Conservation (phyloP, 2,888 invertebrate genomes). For the Ornithoptera alexandrae region DNA sequence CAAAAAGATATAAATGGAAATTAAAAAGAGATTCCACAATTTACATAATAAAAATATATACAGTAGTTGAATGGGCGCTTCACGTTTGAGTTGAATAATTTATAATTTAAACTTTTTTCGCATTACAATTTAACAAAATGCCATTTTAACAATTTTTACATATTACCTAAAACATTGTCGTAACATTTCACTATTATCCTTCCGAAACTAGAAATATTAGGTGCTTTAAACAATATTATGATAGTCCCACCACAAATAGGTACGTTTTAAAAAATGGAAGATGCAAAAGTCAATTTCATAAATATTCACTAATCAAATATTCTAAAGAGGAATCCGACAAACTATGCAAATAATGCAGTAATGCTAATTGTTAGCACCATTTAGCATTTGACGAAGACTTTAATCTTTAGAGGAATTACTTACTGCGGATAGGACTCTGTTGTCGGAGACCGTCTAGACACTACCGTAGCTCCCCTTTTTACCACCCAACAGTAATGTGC, state of each 20-base stretch:
- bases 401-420: slow-evolving; percentile 34
- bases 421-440: no score
- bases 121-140: slow-evolving; percentile 22
- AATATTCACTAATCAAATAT: slow-evolving; percentile 21
- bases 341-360: slow-evolving; percentile 18
- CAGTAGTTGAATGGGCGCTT: slow-evolving; percentile 65
- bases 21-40: slow-evolving; percentile 74
- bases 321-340: slow-evolving; percentile 16
- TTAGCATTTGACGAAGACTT: slow-evolving; percentile 41
- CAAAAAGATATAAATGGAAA: slow-evolving; percentile 70
- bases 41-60: slow-evolving; percentile 70
- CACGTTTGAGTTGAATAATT: slow-evolving; percentile 41
- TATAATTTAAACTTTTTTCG: slow-evolving; percentile 35
- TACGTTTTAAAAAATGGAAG: slow-evolving; percentile 19
- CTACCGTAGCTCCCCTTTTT: no score
- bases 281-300: slow-evolving; percentile 18
- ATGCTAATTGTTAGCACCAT: slow-evolving; percentile 49
- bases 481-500: no score
- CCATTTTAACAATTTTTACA: slow-evolving; percentile 28
- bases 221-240: slow-evolving; percentile 16
- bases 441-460: no score
- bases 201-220: slow-evolving; percentile 24
- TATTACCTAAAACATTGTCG: slow-evolving; percentile 23
- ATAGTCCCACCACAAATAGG: slow-evolving; percentile 1
- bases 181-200: slow-evolving; percentile 28